A percentile compares a stretch with the other conserved stretches of the same genome.
Evolutionary conservation across 2,113 vertebrate species (phyloP).

Genomic region (Prionailurus viverrinus): DNA sequence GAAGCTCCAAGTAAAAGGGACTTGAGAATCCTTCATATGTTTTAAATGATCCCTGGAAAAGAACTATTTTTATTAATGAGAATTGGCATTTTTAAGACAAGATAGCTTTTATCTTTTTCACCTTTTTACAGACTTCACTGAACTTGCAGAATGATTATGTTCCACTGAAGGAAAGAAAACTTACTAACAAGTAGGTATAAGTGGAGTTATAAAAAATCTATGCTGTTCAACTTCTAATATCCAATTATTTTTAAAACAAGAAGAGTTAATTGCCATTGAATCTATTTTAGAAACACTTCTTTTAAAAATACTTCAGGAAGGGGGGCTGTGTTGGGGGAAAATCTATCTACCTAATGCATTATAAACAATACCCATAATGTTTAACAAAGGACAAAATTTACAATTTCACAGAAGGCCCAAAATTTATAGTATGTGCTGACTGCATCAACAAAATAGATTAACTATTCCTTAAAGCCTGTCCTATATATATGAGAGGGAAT

Average conservation of each 20-base stretch:
- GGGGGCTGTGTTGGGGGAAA: not conserved
- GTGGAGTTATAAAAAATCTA: conserved; percentile 32
- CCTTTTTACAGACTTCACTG: not conserved
- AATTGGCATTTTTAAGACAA: conserved; percentile 9
- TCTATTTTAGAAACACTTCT: not conserved
- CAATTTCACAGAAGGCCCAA: not conserved
- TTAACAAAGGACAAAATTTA: conserved; percentile 29
- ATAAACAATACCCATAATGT: not conserved
- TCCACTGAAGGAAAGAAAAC: not conserved
- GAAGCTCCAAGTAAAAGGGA: not conserved
- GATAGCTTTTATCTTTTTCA: not conserved
- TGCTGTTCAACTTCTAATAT: not conserved
- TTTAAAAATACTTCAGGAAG: not conserved
- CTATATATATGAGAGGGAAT: conserved; percentile 37
- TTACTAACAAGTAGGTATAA: conserved; percentile 35
- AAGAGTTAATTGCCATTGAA: conserved; percentile 20
- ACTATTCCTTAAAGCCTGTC: conserved; percentile 68
- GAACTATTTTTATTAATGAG: not conserved
- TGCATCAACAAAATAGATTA: not conserved
- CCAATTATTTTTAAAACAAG: not conserved
- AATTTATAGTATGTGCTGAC: not conserved
- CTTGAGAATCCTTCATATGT: not conserved
- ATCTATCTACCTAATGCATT: not conserved
- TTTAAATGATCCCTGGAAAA: not conserved
- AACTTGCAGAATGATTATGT: not conserved